Conservation (phyloP, 2,797 vertebrate genomes). For the Lacerta bilineata region DNA sequence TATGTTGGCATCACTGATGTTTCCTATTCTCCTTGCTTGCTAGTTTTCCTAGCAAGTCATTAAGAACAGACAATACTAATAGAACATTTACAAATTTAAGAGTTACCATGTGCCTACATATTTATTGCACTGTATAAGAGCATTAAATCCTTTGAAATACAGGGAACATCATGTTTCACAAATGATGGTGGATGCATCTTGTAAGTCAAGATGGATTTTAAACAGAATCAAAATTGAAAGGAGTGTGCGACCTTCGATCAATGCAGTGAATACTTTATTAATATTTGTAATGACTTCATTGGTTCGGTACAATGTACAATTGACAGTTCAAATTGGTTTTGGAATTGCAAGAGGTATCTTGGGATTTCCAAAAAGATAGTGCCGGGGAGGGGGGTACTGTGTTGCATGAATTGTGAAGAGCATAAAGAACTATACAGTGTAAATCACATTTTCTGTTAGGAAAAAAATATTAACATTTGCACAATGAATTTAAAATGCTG, state of each 20-base stretch:
- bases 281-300: slow-evolving; percentile 38
- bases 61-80: background rate
- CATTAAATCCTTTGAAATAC: slow-evolving; percentile 3
- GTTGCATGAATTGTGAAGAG: background rate
- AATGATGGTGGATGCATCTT: background rate
- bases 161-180: background rate
- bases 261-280: slow-evolving; percentile 22
- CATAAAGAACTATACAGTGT: background rate
- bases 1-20: background rate
- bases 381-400: background rate
- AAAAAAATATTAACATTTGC: background rate
- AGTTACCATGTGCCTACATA: background rate
- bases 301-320: slow-evolving; percentile 22
- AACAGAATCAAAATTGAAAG: slow-evolving; percentile 13
- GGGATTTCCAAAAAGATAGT: background rate
- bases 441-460: background rate
- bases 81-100: background rate
- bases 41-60: background rate
- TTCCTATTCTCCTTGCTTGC: background rate
- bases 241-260: background rate
- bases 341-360: slow-evolving; percentile 15
- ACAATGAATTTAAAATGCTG: background rate
- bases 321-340: slow-evolving; percentile 16
- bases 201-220: background rate
- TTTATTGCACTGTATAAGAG: background rate